Evolutionary conservation across 2,113 vertebrate species (phyloP).

Genomic region (Bombycilla garrulus): DNA sequence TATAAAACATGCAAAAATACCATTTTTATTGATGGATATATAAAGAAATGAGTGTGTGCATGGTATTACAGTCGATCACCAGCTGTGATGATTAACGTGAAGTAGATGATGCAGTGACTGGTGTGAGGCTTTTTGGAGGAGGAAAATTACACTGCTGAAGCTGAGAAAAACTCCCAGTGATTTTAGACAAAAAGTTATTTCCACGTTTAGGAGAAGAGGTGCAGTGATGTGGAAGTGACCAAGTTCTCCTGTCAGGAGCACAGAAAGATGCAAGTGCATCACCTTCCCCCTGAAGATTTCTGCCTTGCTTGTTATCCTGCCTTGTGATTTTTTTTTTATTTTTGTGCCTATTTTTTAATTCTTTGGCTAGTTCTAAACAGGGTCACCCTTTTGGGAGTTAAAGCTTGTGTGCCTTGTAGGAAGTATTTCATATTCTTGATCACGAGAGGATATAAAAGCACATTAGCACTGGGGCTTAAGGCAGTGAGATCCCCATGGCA

Average conservation of each 20-base stretch:
- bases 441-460: neutral
- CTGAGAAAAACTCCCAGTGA: neutral
- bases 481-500: rapidly evolving
- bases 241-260: neutral
- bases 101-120: slow-evolving; percentile 5
- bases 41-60: neutral
- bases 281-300: neutral
- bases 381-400: neutral
- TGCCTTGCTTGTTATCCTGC: neutral
- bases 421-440: neutral
- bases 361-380: neutral
- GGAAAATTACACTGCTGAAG: slow-evolving; percentile 32
- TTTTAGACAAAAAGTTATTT: neutral
- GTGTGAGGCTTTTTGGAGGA: slow-evolving; percentile 42
- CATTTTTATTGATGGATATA: neutral
- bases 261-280: neutral
- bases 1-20: neutral
- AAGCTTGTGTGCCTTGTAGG: neutral
- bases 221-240: neutral
- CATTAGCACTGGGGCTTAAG: neutral
- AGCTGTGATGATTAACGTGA: slow-evolving; percentile 32
- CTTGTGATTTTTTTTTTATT: neutral
- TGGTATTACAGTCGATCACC: neutral
- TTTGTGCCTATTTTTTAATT: neutral
- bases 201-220: neutral